Evolutionary conservation across 2,113 vertebrate genomes (phyloP).

Genomic region (Bubo blakistoni): DNA sequence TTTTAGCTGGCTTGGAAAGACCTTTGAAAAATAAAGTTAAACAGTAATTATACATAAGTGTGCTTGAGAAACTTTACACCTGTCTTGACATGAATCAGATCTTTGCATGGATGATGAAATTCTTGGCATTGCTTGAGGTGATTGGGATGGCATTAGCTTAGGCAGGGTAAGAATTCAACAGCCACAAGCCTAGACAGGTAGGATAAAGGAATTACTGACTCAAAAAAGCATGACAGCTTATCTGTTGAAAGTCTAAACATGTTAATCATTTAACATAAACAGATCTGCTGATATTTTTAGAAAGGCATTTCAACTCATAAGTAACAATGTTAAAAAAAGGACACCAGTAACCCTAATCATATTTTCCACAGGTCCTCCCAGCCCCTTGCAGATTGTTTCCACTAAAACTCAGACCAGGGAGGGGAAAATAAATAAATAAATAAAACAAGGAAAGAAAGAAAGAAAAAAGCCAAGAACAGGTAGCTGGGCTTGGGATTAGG

Average conservation of each 20-base stretch:
- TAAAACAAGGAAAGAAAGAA: background rate
- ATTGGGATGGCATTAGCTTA: conserved; percentile 32
- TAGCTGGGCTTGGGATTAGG: background rate
- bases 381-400: background rate
- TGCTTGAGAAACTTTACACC: conserved; percentile 55
- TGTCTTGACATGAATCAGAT: conserved; percentile 57
- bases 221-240: conserved; percentile 35
- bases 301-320: conserved; percentile 8
- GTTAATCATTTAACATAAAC: conserved; percentile 61
- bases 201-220: conserved; percentile 52
- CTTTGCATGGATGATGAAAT: conserved; percentile 51
- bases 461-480: background rate
- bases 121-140: conserved; percentile 52
- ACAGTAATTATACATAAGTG: conserved; percentile 40
- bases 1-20: conserved; percentile 16
- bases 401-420: background rate
- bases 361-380: conserved; percentile 27
- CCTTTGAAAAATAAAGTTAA: conserved; percentile 55
- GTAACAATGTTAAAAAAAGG: conserved; percentile 46
- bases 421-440: background rate
- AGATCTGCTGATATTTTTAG: conserved; percentile 63
- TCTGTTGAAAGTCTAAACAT: conserved; percentile 59
- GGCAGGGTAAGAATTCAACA: conserved; percentile 25
- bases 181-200: conserved; percentile 58
- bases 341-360: background rate